Evolutionary conservation across 2,888 invertebrate species (phyloP), one percentile per base, ranked within the genome.

Genomic region (Strigamia transsilvanica): DNA sequence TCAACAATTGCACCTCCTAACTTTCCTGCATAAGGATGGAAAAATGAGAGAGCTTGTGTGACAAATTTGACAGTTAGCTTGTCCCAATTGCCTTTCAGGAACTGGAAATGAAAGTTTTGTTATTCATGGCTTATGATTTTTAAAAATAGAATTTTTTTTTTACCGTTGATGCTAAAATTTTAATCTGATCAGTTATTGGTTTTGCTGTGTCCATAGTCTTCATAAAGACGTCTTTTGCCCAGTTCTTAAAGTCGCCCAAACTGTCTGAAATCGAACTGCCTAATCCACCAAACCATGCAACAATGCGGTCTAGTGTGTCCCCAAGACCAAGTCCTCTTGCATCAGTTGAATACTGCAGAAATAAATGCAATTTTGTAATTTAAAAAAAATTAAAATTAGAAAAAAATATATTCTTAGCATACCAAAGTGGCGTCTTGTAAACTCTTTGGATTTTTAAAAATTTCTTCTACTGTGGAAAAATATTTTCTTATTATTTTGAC

Each of bases 1-100:
- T 73, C 12, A 1, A 32, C 73, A 32, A 73, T 73, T 73, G 7
- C 15, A 73, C 32, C 73, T 12, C 73, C 73, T 4, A 73, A 32
- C 7, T 10, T 13, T 73, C 73, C 73, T 6, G 23, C 32, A 18
- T 27, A 73, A 18, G 73, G 73, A 21, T 23, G 23, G 73, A 73
- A 73, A 32, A 73, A 73, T 73, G 23, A 32, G 12, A 73, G 73
- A 18, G 73, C 73, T 32, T 73, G 73, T 73, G 13, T 18, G 27
- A 73, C 73, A 5, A 73, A 18, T 73, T 73, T 32, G 2, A 27
- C 32, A 12, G 73, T 12, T 18, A 73, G 2, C 9, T 15, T 6
- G 32, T 73, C 73, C 73, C 73, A 23, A 13, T 73, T 73, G 73
- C 32, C 21, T 73, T 7, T 5, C 5, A 73, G 5, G 32, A 73